Percentiles rank a stretch among this genome's conserved stretches.
Evolutionary conservation across 2,888 invertebrate genomes (phyloP).

Genomic region (Drosophila quasianomalipes): DNA sequence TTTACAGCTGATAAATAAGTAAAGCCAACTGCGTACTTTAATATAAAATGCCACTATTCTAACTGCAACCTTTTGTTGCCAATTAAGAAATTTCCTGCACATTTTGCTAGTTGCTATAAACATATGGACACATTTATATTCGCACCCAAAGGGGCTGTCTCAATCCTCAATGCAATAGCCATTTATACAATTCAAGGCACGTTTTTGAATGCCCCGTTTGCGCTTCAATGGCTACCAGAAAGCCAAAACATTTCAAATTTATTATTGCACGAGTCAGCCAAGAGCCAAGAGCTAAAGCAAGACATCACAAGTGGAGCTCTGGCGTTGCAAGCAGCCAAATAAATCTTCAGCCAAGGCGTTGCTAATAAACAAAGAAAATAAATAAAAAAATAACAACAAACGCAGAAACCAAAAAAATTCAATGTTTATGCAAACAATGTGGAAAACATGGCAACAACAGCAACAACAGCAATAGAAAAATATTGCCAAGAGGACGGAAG

Average conservation of each 20-base stretch:
- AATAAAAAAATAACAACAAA: conserved; percentile 23
- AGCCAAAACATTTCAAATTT: conserved; percentile 59
- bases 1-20: background rate
- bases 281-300: conserved; percentile 30
- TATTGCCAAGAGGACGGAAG: conserved; percentile 60
- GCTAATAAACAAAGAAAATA: conserved; percentile 42
- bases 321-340: conserved; percentile 37
- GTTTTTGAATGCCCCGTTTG: conserved; percentile 53
- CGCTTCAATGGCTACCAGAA: conserved; percentile 47
- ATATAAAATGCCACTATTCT: background rate
- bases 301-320: conserved; percentile 39
- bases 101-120: background rate
- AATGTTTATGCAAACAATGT: conserved; percentile 69
- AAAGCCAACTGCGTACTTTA: background rate
- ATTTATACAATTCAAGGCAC: conserved; percentile 42
- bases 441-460: conserved; percentile 22
- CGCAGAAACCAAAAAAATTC: conserved; percentile 19
- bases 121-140: background rate
- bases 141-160: background rate
- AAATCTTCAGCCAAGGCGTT: conserved; percentile 45
- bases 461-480: conserved; percentile 24
- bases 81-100: background rate
- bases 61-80: background rate
- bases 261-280: conserved; percentile 60
- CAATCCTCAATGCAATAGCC: conserved; percentile 30